Base-by-base conservation (phyloP, 2,888 invertebrate genomes). In the Athetis lepigone region DNA sequence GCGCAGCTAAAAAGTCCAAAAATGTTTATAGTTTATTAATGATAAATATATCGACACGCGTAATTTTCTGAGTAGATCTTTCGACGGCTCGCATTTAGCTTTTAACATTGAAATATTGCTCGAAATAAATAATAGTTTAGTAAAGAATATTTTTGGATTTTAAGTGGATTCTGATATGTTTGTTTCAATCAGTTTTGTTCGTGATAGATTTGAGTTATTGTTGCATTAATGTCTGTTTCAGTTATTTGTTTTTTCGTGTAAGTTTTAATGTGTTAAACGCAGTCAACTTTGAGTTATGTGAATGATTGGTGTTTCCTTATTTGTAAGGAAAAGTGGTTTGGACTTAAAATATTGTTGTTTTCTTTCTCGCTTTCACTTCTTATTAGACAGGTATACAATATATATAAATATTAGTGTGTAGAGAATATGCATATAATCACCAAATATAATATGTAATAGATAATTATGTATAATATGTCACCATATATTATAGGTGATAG, bases 11-110 rank as follows among this genome's bases (percentile, higher is more conserved):
- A 74, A 77, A 72, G 63, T 60, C 73, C 69, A 73, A 76, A 72
- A 78, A 78, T 68, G 75, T 75, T 77, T 65, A 68, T 65, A 54
- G 68, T 71, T 79, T 63, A 70, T 54, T 47, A 68, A 75, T 77
- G 78, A 81, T 83, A 83, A 84, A 83, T 85, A 79, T 83, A 77
- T 83, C 82, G 70, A 60, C 81, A 69, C 71, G 61, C 50, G 76
- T 81, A 80, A 76, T 85, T 80, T 56, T 66, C 40, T 77, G 76
- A 83, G 81, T 82, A 77, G 70, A 83, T 85, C 88, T 66, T 27
- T 88, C 85, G 67, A 65, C 86, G 72, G 57, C 8, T 61, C 54
- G 51, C 78, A 78, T 83, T 84, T 82, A 80, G 63, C 57, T 72
- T 74, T 80, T 75, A 68, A 70, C 37, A 37, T 64, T 60, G 73